Evolutionary conservation across 1,140 invertebrate genomes (phyloP).

Genomic region (Acyrthosiphon pisum): DNA sequence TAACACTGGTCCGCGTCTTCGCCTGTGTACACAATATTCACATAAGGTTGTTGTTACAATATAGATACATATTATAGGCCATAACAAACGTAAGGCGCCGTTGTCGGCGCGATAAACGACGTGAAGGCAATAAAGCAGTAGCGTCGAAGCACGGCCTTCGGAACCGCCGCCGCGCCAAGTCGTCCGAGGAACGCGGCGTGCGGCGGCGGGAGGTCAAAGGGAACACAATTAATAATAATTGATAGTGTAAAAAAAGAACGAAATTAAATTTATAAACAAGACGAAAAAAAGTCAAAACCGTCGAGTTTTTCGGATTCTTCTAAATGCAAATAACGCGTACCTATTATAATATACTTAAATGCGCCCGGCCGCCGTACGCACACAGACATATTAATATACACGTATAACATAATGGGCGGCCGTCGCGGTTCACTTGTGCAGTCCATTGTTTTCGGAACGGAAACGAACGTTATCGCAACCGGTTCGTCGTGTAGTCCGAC

Average conservation of each 20-base stretch:
- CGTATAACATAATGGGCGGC: background rate
- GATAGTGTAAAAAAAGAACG: background rate
- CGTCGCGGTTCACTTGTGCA: constrained; percentile 44
- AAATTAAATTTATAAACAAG: background rate
- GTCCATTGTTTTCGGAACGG: constrained; percentile 56
- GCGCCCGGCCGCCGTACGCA: background rate
- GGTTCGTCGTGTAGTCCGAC: constrained; percentile 41
- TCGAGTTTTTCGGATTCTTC: background rate
- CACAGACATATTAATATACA: background rate
- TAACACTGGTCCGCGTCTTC: background rate
- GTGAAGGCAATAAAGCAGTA: background rate
- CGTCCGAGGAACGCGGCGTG: background rate
- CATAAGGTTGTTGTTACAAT: background rate
- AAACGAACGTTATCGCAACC: constrained; percentile 56
- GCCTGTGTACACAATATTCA: background rate
- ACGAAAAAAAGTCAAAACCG: background rate
- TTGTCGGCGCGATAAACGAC: background rate
- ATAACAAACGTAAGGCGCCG: background rate
- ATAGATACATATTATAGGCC: background rate
- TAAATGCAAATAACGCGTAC: background rate
- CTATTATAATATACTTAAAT: no score
- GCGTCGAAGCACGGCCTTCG: background rate
- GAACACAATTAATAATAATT: background rate
- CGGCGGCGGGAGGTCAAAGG: background rate
- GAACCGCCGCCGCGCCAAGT: background rate